Percentiles rank a stretch among this genome's conserved stretches.
Conservation (phyloP, 2,113 vertebrate genomes). For the Sitta europaea region DNA sequence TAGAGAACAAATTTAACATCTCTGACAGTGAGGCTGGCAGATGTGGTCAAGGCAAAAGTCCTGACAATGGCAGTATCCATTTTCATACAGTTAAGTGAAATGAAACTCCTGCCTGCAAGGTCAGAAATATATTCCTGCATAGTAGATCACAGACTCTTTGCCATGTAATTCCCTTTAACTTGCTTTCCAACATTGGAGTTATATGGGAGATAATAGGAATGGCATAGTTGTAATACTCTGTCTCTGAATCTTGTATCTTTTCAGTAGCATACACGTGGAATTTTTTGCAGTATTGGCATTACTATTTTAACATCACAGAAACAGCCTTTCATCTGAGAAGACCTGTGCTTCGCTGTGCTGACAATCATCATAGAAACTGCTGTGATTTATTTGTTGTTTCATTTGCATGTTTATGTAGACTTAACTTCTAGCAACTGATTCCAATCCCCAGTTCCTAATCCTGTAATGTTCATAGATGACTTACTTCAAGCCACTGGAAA, state of each 20-base stretch:
- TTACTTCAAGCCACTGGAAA: constrained; percentile 28
- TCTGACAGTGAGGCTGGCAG: not conserved
- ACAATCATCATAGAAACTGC: constrained; percentile 68
- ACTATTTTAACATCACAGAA: constrained; percentile 11
- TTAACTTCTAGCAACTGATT: not conserved
- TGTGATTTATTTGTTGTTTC: constrained; percentile 40
- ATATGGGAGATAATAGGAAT: not conserved
- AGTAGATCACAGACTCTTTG: not conserved
- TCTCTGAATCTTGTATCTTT: not conserved
- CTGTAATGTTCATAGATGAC: not conserved
- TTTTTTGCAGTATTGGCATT: not conserved
- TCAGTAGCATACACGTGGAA: not conserved
- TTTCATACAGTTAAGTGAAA: not conserved
- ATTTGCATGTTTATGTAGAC: constrained; percentile 61
- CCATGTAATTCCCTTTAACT: not conserved
- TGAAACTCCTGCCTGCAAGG: not conserved
- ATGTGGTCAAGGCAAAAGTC: not conserved
- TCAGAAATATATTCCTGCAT: not conserved
- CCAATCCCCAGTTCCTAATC: not conserved
- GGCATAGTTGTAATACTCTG: not conserved
- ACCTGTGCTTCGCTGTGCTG: constrained; percentile 48
- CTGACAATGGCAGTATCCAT: not conserved
- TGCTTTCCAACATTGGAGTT: not conserved
- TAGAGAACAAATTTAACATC: not conserved
- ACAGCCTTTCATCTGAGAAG: not conserved